Evolutionary conservation across 2,797 vertebrate genomes (phyloP).

Genomic region (Scomberomorus guttatus): DNA sequence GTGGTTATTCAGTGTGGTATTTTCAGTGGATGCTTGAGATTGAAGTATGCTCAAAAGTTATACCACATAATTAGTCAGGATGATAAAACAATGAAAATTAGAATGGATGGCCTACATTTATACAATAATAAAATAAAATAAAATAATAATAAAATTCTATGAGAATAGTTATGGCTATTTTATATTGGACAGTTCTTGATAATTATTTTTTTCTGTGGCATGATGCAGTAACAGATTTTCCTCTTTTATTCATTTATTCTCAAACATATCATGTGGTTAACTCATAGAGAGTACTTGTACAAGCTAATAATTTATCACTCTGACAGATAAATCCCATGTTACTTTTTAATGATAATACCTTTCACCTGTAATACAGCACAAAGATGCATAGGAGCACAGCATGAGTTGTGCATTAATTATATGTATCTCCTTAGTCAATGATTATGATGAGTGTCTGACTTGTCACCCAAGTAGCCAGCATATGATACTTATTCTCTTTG

Average conservation of each 20-base stretch:
- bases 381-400: neutral
- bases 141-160: neutral
- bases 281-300: neutral
- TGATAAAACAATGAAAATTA: neutral
- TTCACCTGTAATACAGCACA: constrained; percentile 20
- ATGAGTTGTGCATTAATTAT: constrained; percentile 15
- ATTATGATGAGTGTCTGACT: constrained; percentile 20
- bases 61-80: neutral
- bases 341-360: constrained; percentile 15
- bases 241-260: constrained; percentile 20
- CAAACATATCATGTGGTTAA: constrained; percentile 14
- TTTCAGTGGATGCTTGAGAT: neutral
- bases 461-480: constrained; percentile 10
- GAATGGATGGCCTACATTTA: neutral
- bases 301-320: constrained; percentile 29
- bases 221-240: neutral
- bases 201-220: neutral
- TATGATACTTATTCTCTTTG: neutral
- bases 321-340: constrained; percentile 10
- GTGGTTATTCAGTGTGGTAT: neutral
- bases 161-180: neutral
- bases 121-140: constrained; percentile 8
- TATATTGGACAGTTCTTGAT: constrained; percentile 16
- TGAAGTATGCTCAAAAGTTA: neutral
- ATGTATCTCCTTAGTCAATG: constrained; percentile 19